Evolutionary conservation across 2,888 invertebrate genomes (phyloP).

Genomic region (Bibio marci): DNA sequence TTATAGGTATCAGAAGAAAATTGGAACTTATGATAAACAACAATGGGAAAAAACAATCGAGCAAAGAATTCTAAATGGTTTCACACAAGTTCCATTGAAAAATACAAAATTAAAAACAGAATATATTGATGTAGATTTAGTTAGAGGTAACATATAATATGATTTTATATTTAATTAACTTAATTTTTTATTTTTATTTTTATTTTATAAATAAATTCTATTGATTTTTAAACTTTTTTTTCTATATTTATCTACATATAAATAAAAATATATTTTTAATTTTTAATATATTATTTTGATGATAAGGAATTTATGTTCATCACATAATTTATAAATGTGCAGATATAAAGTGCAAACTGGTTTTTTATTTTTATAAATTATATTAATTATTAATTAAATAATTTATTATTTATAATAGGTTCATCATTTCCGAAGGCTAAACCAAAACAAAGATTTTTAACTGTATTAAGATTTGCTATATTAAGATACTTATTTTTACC

Average conservation of each 20-base stretch:
- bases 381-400: too few species aligned
- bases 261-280: too few species aligned
- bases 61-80: constrained; percentile 71
- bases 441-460: constrained; percentile 77
- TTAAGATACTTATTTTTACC: constrained; percentile 71
- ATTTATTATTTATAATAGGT: constrained; percentile 35
- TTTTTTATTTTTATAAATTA: constrained; percentile 3
- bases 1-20: constrained; percentile 85
- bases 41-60: constrained; percentile 95
- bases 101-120: constrained; percentile 72
- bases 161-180: not conserved
- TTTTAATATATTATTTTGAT: too few species aligned
- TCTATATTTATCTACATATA: not conserved
- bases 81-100: constrained; percentile 63
- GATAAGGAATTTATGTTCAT: too few species aligned
- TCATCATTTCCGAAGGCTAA: constrained; percentile 93
- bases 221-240: constrained; percentile 1
- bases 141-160: constrained; percentile 49
- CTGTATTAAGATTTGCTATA: constrained; percentile 69
- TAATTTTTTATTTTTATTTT: too few species aligned
- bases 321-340: constrained; percentile 6
- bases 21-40: constrained; percentile 92
- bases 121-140: constrained; percentile 89
- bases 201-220: not conserved
- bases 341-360: too few species aligned